Evolutionary conservation across 2,888 invertebrate species (phyloP).

Genomic region (Andrena trimmerana): DNA sequence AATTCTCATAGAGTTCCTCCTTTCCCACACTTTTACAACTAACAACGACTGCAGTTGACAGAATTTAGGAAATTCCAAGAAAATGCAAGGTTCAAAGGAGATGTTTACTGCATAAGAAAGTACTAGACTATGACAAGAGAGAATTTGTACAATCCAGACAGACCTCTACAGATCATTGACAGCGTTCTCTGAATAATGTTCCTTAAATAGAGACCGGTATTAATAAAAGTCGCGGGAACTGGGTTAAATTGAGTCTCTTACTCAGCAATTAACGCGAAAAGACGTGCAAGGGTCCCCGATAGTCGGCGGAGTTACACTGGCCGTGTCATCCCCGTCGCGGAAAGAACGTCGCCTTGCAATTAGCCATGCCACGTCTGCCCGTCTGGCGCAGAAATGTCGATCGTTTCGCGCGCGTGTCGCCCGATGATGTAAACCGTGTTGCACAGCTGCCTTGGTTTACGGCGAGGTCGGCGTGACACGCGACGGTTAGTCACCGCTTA

Average conservation of each 20-base stretch:
- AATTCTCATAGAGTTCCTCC: too few species aligned
- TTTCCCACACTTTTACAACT: too few species aligned
- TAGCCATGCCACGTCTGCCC: conserved; percentile 15
- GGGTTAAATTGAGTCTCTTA: conserved; percentile 26
- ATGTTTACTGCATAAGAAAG: too few species aligned
- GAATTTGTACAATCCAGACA: too few species aligned
- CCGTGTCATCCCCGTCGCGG: conserved; percentile 12
- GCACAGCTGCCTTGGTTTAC: conserved; percentile 54
- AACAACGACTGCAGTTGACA: too few species aligned
- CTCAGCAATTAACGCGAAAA: conserved; percentile 32
- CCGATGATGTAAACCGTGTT: conserved; percentile 62
- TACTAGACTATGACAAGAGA: too few species aligned
- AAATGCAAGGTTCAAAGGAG: too few species aligned
- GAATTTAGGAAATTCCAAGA: neutral
- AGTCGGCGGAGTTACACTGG: conserved; percentile 32
- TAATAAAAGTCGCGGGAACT: conserved; percentile 29
- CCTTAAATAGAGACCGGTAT: neutral
- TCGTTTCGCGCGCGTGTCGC: conserved; percentile 50
- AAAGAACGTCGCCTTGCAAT: conserved; percentile 29
- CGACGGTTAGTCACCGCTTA: conserved; percentile 75
- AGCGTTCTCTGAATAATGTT: conserved; percentile 2
- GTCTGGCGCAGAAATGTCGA: conserved; percentile 53
- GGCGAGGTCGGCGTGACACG: conserved; percentile 22
- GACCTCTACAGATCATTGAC: conserved; percentile 1
- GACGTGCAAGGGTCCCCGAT: neutral